Base-by-base conservation (phyloP, 1,140 invertebrate genomes). In the Drosophila nasuta region DNA sequence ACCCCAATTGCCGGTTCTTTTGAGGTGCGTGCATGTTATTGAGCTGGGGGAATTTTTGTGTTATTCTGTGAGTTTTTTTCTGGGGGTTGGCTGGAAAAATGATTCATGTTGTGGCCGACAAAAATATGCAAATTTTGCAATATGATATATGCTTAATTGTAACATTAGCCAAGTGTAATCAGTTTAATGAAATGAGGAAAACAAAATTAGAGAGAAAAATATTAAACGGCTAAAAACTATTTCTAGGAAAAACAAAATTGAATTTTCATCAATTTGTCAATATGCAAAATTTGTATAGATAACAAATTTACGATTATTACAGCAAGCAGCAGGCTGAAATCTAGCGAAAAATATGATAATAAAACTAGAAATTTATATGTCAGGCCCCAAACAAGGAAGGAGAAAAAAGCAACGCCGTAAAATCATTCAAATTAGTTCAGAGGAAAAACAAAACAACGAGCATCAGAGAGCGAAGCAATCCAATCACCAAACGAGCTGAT, bases 341-440 rank as follows among this genome's bases (percentile, higher is more conserved):
- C 51, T 11, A 13, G 48, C 58, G 57, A 73, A 83, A 88, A 83
- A 83, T 87, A 87, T 87, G 80, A 87, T 83, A 87, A 88, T 87
- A 87, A 88, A 87, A 70, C 70, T 75, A 71, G 60, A 75, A 88
- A 82, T 73, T 70, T 80, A 77, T 78, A 66, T 58, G 70, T 45
- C 67, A 78, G 57, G 35, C 63, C 8, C 15, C 20, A 28, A 10
- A 33, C 17, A 35, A 11, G 8, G 28, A 20, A 62, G 10, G 8
- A 35, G 28, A 62, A 48, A 15, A 6, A 62, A 62, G 45, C 56
- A 72, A 59, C 68, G 48, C 72, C 69, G 62, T 63, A 83, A 83
- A 87, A 83, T 81, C 83, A 88, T 87, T 87, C 80, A 87, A 87
- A 87, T 88, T 89, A 88, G 80, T 89, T 83, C 57, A 35, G 63